These are phyloP conservation scores for Apogon talboti DNA, from an alignment of 2,797 vertebrate genomes.

Conservation along the genomic window DNA sequence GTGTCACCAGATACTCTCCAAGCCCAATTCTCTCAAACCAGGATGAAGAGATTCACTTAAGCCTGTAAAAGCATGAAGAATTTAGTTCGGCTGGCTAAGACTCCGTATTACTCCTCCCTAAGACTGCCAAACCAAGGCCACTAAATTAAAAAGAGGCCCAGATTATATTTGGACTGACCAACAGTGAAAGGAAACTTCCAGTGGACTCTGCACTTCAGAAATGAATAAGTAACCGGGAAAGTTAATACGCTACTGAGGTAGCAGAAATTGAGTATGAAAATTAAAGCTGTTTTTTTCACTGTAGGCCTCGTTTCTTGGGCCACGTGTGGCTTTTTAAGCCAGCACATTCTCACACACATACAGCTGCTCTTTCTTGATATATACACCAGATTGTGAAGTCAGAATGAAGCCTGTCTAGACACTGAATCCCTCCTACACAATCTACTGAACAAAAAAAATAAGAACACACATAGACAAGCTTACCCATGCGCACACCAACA, in stretches of 20 bases:
- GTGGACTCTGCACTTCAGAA: conserved; percentile 16
- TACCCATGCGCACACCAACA: conserved; percentile 8
- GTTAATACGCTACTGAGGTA: conserved; percentile 17
- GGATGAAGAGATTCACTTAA: conserved; percentile 48
- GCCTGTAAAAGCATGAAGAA: conserved; percentile 39
- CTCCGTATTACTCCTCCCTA: conserved; percentile 29
- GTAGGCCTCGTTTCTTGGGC: not conserved
- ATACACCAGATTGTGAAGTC: conserved; percentile 48
- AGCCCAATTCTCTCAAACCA: conserved; percentile 34
- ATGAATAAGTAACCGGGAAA: conserved; percentile 31
- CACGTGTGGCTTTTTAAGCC: no score
- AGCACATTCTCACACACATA: conserved; percentile 7
- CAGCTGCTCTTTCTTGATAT: conserved; percentile 42
- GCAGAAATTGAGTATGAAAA: conserved; percentile 10
- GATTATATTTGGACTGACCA: conserved; percentile 66
- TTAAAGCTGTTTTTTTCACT: not conserved
- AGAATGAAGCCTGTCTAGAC: conserved; percentile 65
- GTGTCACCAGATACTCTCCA: conserved; percentile 27
- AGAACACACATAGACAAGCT: conserved; percentile 5
- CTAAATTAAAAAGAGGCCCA: conserved; percentile 62
- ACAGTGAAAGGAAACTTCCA: conserved; percentile 34
- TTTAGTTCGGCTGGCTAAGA: conserved; percentile 28
- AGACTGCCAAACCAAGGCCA: conserved; percentile 59
- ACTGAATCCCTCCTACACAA: conserved; percentile 54
- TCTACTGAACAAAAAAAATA: conserved; percentile 33